phyloP scores from a whole-genome alignment of 2,888 invertebrate genomes.

The Aphrophora alni region DNA sequence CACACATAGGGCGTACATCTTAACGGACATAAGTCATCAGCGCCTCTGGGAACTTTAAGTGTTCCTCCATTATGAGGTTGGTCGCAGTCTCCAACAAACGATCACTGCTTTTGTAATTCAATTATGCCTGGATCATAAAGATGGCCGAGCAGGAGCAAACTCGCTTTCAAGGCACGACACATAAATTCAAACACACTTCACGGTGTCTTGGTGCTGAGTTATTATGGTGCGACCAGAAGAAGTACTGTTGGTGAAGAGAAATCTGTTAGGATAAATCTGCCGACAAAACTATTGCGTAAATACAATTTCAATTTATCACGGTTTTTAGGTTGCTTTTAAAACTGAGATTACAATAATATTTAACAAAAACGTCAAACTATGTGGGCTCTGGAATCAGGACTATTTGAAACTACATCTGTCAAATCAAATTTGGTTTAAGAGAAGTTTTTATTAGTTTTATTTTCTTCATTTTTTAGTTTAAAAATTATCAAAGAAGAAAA shows the following conservation, averaged over 20 bases:
- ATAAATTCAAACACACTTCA: not conserved
- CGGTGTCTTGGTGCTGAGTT: not conserved
- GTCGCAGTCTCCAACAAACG: not conserved
- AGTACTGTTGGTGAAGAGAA: not conserved
- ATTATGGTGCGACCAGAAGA: not conserved
- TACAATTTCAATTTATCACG: no score
- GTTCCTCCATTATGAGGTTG: not conserved
- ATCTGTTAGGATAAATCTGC: no score
- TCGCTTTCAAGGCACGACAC: not conserved
- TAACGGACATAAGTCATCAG: not conserved
- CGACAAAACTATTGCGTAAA: no score
- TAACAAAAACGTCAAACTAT: no score
- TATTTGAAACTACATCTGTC: no score
- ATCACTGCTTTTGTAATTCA: not conserved
- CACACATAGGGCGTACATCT: not conserved
- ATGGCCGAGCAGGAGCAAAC: not conserved
- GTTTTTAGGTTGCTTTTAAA: no score
- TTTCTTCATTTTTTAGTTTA: no score
- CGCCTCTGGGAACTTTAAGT: not conserved
- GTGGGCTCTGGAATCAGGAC: no score
- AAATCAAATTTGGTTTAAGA: no score
- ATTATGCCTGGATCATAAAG: not conserved
- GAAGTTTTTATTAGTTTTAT: no score
- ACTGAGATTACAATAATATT: no score
- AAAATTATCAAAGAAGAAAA: no score